Evolutionary conservation across 1,140 invertebrate species (phyloP).

Genomic region (Pachyrhynchus sulphureomaculatus): DNA sequence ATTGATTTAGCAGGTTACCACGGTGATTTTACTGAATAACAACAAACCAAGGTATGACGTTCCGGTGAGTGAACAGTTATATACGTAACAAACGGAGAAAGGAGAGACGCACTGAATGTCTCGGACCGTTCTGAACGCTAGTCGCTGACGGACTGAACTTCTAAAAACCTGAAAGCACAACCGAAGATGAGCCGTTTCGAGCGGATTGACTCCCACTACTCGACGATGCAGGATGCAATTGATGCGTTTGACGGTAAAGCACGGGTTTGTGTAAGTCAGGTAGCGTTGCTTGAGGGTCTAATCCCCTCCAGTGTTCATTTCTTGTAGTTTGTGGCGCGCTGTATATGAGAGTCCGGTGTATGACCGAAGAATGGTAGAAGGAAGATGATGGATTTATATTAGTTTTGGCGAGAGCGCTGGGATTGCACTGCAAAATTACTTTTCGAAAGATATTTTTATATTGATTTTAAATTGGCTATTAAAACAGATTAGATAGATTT

Average conservation of each 20-base stretch:
- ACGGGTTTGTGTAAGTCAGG: conserved; percentile 29
- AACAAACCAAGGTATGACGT: conserved; percentile 25
- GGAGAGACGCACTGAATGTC: background rate
- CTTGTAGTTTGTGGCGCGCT: background rate
- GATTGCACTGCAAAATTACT: no score
- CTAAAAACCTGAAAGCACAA: conserved; percentile 9
- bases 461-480: no score
- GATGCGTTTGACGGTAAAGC: conserved; percentile 27
- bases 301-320: conserved; percentile 7
- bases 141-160: conserved; percentile 23
- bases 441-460: no score
- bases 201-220: conserved; percentile 29
- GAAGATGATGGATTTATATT: background rate
- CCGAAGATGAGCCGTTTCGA: conserved; percentile 21
- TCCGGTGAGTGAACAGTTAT: conserved; percentile 23
- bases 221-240: conserved; percentile 24
- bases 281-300: conserved; percentile 19
- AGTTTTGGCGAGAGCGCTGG: conserved; percentile 8
- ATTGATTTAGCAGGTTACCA: conserved; percentile 28
- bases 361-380: background rate
- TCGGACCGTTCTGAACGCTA: background rate
- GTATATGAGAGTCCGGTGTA: background rate
- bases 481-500: no score
- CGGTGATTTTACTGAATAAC: conserved; percentile 17
- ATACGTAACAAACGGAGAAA: conserved; percentile 11